Conservation (phyloP, 2,797 vertebrate species). For the Phoeniculus purpureus region DNA sequence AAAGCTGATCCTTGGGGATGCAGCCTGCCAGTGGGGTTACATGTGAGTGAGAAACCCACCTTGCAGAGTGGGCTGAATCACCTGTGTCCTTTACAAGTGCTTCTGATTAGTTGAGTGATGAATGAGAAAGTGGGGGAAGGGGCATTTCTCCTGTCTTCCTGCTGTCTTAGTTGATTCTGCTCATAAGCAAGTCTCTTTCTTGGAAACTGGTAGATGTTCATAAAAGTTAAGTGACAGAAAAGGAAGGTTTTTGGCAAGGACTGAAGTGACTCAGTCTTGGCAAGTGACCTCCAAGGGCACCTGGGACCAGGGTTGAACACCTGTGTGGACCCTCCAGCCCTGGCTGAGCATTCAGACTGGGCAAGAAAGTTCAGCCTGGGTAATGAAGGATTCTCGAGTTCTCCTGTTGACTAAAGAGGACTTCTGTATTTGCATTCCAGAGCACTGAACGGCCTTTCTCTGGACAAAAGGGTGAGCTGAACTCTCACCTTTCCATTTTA, state of each 20-base stretch:
- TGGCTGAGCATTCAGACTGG: background rate
- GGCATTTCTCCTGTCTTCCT: constrained; percentile 10
- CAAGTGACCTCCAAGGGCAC: background rate
- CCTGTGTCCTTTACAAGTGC: constrained; percentile 19
- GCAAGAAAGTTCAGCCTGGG: background rate
- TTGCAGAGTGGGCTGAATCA: background rate
- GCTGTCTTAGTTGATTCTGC: background rate
- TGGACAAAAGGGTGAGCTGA: background rate
- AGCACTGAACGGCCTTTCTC: background rate
- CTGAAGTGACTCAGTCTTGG: background rate
- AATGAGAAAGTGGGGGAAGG: background rate
- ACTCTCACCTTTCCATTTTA: fast-evolving
- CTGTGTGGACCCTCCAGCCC: fast-evolving
- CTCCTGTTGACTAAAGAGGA: background rate
- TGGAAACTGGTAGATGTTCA: background rate
- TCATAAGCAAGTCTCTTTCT: background rate
- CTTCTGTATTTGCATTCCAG: background rate
- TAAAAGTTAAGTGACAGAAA: background rate
- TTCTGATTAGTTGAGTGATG: constrained; percentile 28
- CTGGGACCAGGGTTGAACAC: background rate
- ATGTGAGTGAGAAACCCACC: background rate
- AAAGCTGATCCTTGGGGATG: background rate
- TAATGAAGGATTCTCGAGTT: background rate
- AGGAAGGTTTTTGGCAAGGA: background rate
- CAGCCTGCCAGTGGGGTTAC: background rate